A percentile compares a stretch with the other conserved stretches of the same genome.
phyloP scores from a whole-genome alignment of 92 coral and sea anemone species.

The Parazoanthus atlanticus region DNA sequence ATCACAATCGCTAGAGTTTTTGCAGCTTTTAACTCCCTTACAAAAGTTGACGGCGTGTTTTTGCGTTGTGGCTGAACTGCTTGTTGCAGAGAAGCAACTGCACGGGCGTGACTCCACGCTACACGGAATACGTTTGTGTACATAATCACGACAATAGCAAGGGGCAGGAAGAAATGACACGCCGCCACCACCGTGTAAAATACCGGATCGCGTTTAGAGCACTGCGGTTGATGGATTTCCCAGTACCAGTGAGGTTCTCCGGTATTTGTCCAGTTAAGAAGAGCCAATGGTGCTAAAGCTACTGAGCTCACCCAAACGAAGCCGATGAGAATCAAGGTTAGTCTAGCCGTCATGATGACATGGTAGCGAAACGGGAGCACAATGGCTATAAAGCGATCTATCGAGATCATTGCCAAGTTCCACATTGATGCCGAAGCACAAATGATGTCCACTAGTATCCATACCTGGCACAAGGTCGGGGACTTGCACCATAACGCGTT shows the following conservation, averaged over 20 bases:
- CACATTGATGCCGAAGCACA: slow-evolving; percentile 90
- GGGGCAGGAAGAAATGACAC: slow-evolving; percentile 73
- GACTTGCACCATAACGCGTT: slow-evolving; percentile 78
- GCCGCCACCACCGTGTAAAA: slow-evolving; percentile 75
- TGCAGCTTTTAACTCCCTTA: slow-evolving; percentile 92
- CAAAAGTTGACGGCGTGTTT: slow-evolving; percentile 60
- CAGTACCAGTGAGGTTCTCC: slow-evolving; percentile 41
- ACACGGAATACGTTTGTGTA: slow-evolving; percentile 82
- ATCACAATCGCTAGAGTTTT: slow-evolving; percentile 91
- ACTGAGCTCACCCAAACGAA: slow-evolving; percentile 73
- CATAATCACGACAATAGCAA: slow-evolving; percentile 73
- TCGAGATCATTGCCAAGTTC: slow-evolving; percentile 86
- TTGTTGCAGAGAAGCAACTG: slow-evolving; percentile 83
- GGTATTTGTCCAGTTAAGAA: slow-evolving; percentile 76
- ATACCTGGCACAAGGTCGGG: slow-evolving; percentile 54
- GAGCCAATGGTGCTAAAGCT: slow-evolving; percentile 53
- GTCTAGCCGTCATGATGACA: slow-evolving; percentile 69
- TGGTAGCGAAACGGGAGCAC: slow-evolving; percentile 90
- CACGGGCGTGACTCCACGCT: slow-evolving; percentile 88
- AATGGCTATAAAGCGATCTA: slow-evolving; percentile 89
- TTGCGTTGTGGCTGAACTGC: slow-evolving; percentile 51
- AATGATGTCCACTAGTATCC: slow-evolving; percentile 75
- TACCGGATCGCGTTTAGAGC: slow-evolving; percentile 64
- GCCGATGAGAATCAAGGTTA: slow-evolving; percentile 60
- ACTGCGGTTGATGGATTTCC: slow-evolving; percentile 24